Evolutionary conservation across 2,888 invertebrate genomes (phyloP), one percentile per base, ranked within the genome.

Genomic region (Ophioninae sp.): DNA sequence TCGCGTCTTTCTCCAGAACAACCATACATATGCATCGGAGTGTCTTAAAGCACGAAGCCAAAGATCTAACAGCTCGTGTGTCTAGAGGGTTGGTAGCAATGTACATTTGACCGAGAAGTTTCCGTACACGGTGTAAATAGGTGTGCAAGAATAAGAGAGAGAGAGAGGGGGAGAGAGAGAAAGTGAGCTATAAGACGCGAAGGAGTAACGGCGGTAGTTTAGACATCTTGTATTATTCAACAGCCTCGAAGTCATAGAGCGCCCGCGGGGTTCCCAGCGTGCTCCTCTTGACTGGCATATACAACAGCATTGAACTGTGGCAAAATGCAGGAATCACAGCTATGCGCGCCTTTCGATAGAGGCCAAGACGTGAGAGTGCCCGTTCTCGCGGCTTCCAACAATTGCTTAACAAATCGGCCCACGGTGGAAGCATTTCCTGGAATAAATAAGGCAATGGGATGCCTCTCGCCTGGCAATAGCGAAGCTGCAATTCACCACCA

Each of bases 161-260:
- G n/a, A 44, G 44, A 44, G 84, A 78, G 59, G 73, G 65, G 30
- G 72, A 67, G 70, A 61, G 79, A 79, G 79, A 64, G 73, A n/a
- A 37, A 70, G 50, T 50, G 50, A 50, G 50, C 50, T 50, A 50
- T 50, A 50, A 70, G 56, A 56, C 50, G 81, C 61, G 50, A 62
- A 69, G 65, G 69, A 82, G 81, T 83, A 84, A 85, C 82, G 82
- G 84, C 83, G 82, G 85, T 86, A 85, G 85, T 85, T 86, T 87
- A 84, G 82, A 85, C 83, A 85, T 87, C 85, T 86, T 85, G 87
- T 87, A 86, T 87, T 87, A 87, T 87, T 87, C 87, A 87, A 84
- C 82, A 87, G 86, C 80, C 74, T 74, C 75, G 50, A 17, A 69
- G 82, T 77, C 82, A 78, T 72, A 85, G 85, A 81, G n/a, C 68